Evolutionary conservation across 2,113 vertebrate species (phyloP).

Genomic region (Sitta europaea): DNA sequence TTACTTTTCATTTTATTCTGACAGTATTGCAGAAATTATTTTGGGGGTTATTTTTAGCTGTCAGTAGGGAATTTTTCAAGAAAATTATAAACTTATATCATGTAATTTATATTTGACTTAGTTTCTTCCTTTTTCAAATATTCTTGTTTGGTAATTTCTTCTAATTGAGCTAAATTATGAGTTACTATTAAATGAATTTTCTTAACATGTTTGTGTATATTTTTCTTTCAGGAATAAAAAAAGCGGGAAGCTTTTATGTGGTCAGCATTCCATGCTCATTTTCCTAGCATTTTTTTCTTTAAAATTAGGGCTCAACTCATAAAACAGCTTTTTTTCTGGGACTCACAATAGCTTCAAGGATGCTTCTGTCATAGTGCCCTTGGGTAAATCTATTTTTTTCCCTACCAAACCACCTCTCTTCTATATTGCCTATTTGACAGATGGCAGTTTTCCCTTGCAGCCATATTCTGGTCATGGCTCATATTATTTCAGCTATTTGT

Average conservation of each 20-base stretch:
- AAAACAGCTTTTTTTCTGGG: not conserved
- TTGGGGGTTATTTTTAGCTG: not conserved
- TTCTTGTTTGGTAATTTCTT: not conserved
- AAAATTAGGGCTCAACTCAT: not conserved
- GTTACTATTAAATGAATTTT: not conserved
- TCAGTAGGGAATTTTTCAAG: not conserved
- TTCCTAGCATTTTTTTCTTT: not conserved
- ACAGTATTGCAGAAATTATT: not conserved
- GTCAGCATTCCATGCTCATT: not conserved
- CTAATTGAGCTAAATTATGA: not conserved
- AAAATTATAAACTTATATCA: not conserved
- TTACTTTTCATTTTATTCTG: not conserved
- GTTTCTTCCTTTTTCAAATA: not conserved
- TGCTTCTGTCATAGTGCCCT: not conserved
- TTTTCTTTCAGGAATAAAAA: not conserved
- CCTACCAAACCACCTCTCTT: not conserved
- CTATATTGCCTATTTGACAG: not conserved
- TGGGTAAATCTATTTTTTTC: not conserved
- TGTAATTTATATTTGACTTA: not conserved
- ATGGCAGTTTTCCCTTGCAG: not conserved
- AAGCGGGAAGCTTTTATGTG: not conserved
- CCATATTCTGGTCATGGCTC: slow-evolving; percentile 12
- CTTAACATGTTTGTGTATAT: not conserved
- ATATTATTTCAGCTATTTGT: slow-evolving; percentile 17
- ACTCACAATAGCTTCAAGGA: not conserved